Evolutionary conservation across 2,113 vertebrate species (phyloP).

Genomic region (Damaliscus lunatus): DNA sequence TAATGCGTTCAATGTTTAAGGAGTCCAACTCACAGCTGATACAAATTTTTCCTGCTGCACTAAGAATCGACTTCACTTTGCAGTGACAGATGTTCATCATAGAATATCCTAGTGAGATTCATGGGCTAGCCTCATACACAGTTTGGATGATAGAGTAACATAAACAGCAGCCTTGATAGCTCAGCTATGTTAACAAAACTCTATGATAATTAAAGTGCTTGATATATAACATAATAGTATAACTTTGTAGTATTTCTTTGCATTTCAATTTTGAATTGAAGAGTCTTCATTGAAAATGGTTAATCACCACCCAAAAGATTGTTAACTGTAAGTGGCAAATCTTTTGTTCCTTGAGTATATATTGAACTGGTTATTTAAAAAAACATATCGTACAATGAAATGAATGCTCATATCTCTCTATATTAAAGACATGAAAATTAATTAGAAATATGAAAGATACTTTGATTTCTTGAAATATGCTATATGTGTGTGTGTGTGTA

Average conservation of each 20-base stretch:
- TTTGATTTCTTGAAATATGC: not conserved
- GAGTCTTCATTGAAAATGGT: not conserved
- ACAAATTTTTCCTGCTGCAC: slow-evolving; percentile 24
- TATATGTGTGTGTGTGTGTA: not conserved
- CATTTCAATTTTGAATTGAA: not conserved
- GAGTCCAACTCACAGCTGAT: not conserved
- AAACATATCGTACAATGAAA: not conserved
- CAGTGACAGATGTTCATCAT: not conserved
- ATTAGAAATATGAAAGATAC: not conserved
- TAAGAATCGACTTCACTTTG: not conserved
- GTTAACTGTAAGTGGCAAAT: not conserved
- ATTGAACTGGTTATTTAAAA: not conserved
- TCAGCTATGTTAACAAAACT: not conserved
- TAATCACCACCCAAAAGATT: not conserved
- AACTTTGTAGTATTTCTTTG: not conserved
- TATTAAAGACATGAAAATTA: not conserved
- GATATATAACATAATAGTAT: not conserved
- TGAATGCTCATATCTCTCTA: not conserved
- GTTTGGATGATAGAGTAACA: not conserved
- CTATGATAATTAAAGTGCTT: not conserved
- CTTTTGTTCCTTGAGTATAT: not conserved
- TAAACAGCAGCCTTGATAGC: not conserved
- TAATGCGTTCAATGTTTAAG: slow-evolving; percentile 45
- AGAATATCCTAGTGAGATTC: slow-evolving; percentile 36
- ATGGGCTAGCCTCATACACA: not conserved